Percentiles rank a stretch among this genome's conserved stretches.
phyloP scores from a whole-genome alignment of 2,888 invertebrate genomes.

The Deilephila porcellus region DNA sequence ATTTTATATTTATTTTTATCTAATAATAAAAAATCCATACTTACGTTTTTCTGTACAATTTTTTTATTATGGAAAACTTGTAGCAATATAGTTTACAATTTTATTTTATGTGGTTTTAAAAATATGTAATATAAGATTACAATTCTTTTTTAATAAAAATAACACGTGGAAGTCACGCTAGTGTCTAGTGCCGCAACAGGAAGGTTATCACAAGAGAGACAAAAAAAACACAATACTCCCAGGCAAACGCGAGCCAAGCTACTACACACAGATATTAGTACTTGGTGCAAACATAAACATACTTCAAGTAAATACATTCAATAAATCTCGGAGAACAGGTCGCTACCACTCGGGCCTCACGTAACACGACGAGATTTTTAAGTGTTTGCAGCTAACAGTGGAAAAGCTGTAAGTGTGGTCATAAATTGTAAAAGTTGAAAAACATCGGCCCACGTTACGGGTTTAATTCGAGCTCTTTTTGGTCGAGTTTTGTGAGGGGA shows the following conservation, averaged over 20 bases:
- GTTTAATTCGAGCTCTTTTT: constrained; percentile 33
- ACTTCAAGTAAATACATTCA: constrained; percentile 1
- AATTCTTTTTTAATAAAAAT: no score
- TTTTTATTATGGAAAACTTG: no score
- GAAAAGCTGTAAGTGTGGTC: constrained; percentile 71
- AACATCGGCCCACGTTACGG: constrained; percentile 47
- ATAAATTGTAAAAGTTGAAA: constrained; percentile 74
- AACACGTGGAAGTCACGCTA: no score
- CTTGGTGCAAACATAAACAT: background rate
- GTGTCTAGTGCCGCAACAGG: no score
- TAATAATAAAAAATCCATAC: background rate
- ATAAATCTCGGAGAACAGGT: constrained; percentile 33
- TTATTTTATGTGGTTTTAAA: no score
- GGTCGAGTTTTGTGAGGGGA: constrained; percentile 26
- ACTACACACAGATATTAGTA: background rate
- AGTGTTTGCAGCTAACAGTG: constrained; percentile 67
- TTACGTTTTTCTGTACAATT: background rate
- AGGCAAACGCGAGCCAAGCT: background rate
- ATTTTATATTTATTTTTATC: background rate
- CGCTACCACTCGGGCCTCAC: constrained; percentile 43
- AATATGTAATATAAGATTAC: no score
- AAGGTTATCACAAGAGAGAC: no score
- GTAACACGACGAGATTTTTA: constrained; percentile 65
- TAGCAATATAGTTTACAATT: no score
- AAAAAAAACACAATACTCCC: no score